phyloP scores from a whole-genome alignment of 2,113 vertebrate species.

The Suncus etruscus region DNA sequence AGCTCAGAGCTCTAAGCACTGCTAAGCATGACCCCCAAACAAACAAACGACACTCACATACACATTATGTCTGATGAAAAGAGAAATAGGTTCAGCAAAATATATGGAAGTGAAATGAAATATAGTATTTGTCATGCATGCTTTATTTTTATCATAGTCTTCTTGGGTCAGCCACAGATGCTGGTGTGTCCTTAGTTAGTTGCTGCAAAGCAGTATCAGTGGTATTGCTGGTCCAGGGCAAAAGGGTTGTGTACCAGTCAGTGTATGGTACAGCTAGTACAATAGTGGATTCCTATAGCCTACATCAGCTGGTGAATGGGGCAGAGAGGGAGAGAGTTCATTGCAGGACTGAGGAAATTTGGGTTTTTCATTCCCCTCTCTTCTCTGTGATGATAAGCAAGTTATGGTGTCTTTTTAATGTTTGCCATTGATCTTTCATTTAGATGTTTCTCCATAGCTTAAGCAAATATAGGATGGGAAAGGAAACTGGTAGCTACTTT shows the following conservation, averaged over 20 bases:
- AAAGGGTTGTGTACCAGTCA: too few species aligned
- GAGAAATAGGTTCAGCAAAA: neutral
- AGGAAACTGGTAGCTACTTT: neutral
- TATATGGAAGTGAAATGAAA: neutral
- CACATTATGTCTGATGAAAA: neutral
- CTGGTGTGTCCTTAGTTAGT: neutral
- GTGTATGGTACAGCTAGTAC: too few species aligned
- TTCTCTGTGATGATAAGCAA: neutral
- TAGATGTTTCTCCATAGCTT: neutral
- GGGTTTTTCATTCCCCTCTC: neutral
- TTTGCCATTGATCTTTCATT: neutral
- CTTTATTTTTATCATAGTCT: neutral
- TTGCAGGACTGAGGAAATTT: neutral
- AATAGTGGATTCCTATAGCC: neutral
- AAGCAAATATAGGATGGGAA: neutral
- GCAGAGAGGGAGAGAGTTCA: neutral
- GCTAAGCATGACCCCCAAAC: too few species aligned
- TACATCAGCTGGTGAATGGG: rapidly evolving
- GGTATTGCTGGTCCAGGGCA: too few species aligned
- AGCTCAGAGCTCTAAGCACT: too few species aligned
- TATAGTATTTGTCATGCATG: neutral
- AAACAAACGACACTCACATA: too few species aligned
- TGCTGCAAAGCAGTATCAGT: too few species aligned
- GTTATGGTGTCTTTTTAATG: neutral
- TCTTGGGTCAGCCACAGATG: neutral